Percentiles rank a stretch among this genome's conserved stretches.
phyloP scores from a whole-genome alignment of 2,797 vertebrate species.

The Urophycis tenuis region DNA sequence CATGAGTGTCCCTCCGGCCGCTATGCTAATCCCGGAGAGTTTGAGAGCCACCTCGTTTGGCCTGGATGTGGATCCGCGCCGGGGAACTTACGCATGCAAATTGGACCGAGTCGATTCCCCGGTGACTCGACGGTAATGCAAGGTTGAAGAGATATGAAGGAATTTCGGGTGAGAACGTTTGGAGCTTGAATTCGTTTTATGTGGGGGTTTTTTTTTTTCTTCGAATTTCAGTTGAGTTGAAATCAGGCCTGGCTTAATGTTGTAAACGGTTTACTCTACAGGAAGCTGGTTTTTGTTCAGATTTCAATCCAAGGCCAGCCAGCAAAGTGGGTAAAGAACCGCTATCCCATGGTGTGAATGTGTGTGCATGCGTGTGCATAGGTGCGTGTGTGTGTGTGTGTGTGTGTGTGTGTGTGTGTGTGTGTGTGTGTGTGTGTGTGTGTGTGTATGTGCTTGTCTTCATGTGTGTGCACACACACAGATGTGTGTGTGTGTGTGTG shows the following conservation, averaged over 20 bases:
- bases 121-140: background rate
- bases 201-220: background rate
- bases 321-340: background rate
- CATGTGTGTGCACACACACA: no score
- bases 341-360: background rate
- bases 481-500: constrained; percentile 1
- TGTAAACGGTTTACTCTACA: background rate
- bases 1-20: background rate
- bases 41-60: background rate
- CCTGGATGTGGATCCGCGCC: background rate
- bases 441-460: no score
- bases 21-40: background rate
- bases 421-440: no score
- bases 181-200: background rate
- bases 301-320: background rate
- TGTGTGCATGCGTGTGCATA: no score
- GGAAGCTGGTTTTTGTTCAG: background rate
- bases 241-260: background rate
- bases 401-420: no score
- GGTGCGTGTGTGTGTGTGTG: no score
- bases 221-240: background rate
- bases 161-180: background rate
- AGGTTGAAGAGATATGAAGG: background rate
- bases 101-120: background rate
- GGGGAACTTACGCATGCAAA: background rate